Evolutionary conservation across 2,113 vertebrate genomes (phyloP).

Genomic region (Hylia prasina): DNA sequence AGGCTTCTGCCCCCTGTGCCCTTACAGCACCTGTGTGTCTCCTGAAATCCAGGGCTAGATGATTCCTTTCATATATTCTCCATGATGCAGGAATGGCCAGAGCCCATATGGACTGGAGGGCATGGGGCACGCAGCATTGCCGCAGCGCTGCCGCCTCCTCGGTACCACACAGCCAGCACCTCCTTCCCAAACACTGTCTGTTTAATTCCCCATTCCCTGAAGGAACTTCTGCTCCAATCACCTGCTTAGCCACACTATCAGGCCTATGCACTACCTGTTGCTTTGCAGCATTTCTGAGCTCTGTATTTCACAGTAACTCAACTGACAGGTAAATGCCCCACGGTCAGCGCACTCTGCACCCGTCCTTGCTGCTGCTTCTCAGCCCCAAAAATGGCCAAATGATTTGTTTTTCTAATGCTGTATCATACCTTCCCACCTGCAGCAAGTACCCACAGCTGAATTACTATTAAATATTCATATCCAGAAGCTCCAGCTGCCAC

Average conservation of each 20-base stretch:
- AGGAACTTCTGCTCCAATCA: background rate
- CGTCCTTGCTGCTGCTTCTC: background rate
- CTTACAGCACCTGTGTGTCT: background rate
- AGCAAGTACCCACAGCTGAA: background rate
- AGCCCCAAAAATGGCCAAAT: constrained; percentile 14
- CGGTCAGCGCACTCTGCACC: background rate
- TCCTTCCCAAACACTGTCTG: background rate
- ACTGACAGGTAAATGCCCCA: background rate
- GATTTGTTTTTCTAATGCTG: constrained; percentile 49
- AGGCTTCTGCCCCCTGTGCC: background rate
- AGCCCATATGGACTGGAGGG: background rate
- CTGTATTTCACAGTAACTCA: background rate
- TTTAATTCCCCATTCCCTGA: background rate
- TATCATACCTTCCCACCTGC: constrained; percentile 46
- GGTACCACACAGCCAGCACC: background rate
- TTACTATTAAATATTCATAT: background rate
- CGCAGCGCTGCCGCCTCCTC: accelerated
- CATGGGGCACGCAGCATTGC: accelerated
- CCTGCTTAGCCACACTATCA: background rate
- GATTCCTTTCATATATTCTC: background rate
- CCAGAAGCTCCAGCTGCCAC: background rate
- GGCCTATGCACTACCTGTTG: background rate
- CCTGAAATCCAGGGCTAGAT: background rate
- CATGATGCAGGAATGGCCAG: background rate
- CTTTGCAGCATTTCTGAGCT: background rate